Base-by-base conservation (phyloP, 1,140 invertebrate genomes). In the Frieseomelitta varia region DNA sequence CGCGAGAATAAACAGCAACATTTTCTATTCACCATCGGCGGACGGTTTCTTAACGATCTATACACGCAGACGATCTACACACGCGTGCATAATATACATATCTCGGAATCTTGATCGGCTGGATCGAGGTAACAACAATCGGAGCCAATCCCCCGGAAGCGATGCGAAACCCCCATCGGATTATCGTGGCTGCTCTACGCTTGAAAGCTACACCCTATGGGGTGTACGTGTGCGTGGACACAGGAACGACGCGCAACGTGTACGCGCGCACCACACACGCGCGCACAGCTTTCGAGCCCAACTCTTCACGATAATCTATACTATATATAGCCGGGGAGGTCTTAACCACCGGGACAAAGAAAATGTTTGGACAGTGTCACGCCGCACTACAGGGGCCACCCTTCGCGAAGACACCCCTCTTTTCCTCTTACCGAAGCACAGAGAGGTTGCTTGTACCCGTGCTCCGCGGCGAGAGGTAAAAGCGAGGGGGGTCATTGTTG, bases 281-380 rank as follows among this genome's bases (percentile, higher is more conserved):
- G 2, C 0, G 6, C 56, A 12, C 12, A 56, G 71, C 47, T 77
- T 69, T 76, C 89, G 90, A 89, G 68, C 63, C 78, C 63, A 72
- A 74, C 87, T 90, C 86, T 91, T 88, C 72, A 90, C 91, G 90
- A 91, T 93, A 94, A 93, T 93, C 93, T 92, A 91, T 87, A 89
- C 39, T 39, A 68, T 72, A 88, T 72, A 72, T 72, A 88, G 69
- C 85, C 89, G 88, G 91, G 92, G 90, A 88, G 90, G 90, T 93
- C 93, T 93, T 94, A 94, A 94, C 93, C 93, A 91, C 93, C 93
- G 91, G 91, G 92, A 94, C 93, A 94, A 94, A 95, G 93, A 94
- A 94, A 94, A 94, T 94, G 93, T 94, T 94, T 94, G 93, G 94
- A 94, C 93, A 94, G 93, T 94, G 93, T 94, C 94, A 93, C 92